These are phyloP conservation scores for Drosophila jambulina DNA, from an alignment of 1,140 invertebrate species.

Conservation along the genomic window DNA sequence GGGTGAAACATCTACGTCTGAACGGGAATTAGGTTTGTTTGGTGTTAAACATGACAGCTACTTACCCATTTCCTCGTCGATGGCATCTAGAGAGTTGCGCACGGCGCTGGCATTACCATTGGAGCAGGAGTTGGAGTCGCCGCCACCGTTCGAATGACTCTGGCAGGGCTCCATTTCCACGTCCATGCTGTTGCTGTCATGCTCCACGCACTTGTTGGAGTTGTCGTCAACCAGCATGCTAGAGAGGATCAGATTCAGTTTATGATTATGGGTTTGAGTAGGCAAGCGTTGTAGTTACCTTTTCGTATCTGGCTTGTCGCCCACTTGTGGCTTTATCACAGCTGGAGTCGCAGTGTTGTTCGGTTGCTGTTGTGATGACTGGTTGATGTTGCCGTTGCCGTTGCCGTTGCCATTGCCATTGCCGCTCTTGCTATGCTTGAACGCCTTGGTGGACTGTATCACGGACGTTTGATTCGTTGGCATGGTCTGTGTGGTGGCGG, in stretches of 20 bases:
- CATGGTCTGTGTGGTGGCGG: slow-evolving; percentile 79
- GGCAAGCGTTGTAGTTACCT: slow-evolving; percentile 25
- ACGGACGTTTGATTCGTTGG: slow-evolving; percentile 88
- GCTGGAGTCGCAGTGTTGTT: slow-evolving; percentile 85
- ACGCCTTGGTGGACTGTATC: slow-evolving; percentile 90
- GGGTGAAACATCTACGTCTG: slow-evolving; percentile 86
- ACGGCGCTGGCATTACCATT: slow-evolving; percentile 68
- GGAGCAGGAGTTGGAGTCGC: slow-evolving; percentile 27
- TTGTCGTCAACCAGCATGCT: slow-evolving; percentile 76
- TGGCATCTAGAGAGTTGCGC: slow-evolving; percentile 85
- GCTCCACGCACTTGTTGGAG: slow-evolving; percentile 73
- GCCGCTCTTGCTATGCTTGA: slow-evolving; percentile 85
- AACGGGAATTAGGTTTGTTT: background rate
- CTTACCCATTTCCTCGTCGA: slow-evolving; percentile 89
- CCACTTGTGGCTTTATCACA: slow-evolving; percentile 85
- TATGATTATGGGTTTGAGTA: background rate
- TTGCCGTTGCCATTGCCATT: slow-evolving; percentile 30
- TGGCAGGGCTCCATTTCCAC: slow-evolving; percentile 84
- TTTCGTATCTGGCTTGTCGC: slow-evolving; percentile 72
- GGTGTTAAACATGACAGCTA: background rate
- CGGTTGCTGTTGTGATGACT: slow-evolving; percentile 54
- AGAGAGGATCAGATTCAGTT: background rate
- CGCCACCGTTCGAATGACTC: slow-evolving; percentile 80
- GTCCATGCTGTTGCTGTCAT: slow-evolving; percentile 80
- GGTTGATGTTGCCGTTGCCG: slow-evolving; percentile 27